Conservation (phyloP, 1,140 invertebrate species). For the Heliconius congener region DNA sequence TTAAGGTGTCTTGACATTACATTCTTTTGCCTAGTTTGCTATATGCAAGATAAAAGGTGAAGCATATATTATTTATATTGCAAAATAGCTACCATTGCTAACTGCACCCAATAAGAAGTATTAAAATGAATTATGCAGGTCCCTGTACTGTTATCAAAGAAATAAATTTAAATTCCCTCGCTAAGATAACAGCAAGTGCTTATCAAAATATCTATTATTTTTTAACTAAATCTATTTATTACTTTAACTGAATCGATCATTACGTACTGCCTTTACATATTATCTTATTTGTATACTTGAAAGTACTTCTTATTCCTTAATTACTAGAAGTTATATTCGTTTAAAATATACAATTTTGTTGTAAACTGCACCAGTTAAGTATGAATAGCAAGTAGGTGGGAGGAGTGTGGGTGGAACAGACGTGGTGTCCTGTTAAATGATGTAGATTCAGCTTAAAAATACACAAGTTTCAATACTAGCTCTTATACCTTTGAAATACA, state of each 20-base stretch:
- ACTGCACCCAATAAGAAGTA: no score
- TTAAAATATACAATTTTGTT: background rate
- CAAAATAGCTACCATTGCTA: no score
- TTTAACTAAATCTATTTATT: constrained; percentile 29
- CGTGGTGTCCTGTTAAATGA: constrained; percentile 41
- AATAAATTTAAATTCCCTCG: background rate
- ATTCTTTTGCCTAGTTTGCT: no score
- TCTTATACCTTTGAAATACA: constrained; percentile 31
- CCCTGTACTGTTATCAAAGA: background rate
- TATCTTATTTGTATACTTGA: background rate
- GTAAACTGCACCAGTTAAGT: constrained; percentile 34
- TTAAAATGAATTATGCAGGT: background rate
- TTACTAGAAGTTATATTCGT: background rate
- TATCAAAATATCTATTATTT: background rate
- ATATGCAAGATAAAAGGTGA: no score
- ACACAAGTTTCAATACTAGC: constrained; percentile 33
- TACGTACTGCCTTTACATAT: constrained; percentile 19
- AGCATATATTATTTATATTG: no score
- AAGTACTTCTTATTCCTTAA: background rate
- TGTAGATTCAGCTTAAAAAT: constrained; percentile 39
- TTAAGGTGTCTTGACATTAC: no score
- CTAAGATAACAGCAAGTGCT: constrained; percentile 6
- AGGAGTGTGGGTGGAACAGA: constrained; percentile 37
- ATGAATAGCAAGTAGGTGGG: constrained; percentile 42
- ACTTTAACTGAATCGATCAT: constrained; percentile 23